Conservation (phyloP, 2,888 invertebrate genomes). For the Caenorhabditis sp. region DNA sequence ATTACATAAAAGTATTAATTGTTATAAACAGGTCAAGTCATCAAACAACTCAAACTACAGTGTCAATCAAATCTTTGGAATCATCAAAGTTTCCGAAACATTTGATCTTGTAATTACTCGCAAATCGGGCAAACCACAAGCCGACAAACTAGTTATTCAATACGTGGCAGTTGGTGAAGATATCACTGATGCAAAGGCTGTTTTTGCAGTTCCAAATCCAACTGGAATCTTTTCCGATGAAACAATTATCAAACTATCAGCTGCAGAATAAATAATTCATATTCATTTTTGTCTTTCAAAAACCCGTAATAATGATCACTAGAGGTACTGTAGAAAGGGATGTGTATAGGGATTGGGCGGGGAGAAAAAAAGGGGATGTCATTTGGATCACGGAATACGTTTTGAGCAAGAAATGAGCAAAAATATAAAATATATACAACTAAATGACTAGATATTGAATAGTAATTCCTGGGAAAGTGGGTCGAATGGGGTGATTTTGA, state of each 20-base stretch:
- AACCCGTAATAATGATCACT: conserved; percentile 4
- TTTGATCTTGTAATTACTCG: conserved; percentile 40
- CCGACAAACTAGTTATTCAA: conserved; percentile 39
- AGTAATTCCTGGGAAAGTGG: conserved; percentile 66
- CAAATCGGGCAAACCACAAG: conserved; percentile 36
- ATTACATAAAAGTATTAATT: background rate
- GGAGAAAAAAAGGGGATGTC: too few relatives aligned
- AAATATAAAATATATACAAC: background rate
- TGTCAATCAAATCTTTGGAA: conserved; percentile 33
- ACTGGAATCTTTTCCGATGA: conserved; percentile 38
- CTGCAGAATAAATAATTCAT: conserved; percentile 31
- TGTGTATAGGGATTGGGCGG: too few relatives aligned
- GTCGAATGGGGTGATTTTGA: conserved; percentile 68
- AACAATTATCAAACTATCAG: conserved; percentile 45
- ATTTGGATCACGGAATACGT: background rate
- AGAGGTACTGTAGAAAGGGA: background rate
- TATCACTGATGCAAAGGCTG: conserved; percentile 25
- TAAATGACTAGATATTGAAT: conserved; percentile 54
- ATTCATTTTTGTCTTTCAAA: background rate
- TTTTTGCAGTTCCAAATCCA: conserved; percentile 33
- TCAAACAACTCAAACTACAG: conserved; percentile 60
- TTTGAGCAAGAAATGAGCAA: conserved; percentile 3
- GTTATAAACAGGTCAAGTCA: conserved; percentile 41
- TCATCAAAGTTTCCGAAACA: conserved; percentile 44
- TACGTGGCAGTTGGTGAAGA: conserved; percentile 37